Evolutionary conservation across 1,140 invertebrate species (phyloP).

Genomic region (Platorchestia sp.): DNA sequence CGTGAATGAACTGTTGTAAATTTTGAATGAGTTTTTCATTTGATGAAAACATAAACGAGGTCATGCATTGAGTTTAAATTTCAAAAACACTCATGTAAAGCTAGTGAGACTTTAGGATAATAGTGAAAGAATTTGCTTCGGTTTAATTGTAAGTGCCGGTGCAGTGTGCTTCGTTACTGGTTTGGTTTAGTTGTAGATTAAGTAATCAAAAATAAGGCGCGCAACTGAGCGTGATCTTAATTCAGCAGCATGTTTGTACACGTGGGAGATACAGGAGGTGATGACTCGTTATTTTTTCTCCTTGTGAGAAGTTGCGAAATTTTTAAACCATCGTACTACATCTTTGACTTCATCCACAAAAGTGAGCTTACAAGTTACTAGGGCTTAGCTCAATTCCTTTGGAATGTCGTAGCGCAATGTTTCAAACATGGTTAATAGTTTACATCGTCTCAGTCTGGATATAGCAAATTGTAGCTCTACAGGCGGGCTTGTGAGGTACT

Average conservation of each 20-base stretch:
- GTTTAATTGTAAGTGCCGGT: not conserved
- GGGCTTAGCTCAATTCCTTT: not conserved
- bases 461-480: not conserved
- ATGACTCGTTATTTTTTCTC: not conserved
- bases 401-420: not conserved
- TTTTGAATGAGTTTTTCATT: not conserved
- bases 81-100: not conserved
- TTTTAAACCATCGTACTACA: not conserved
- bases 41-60: not conserved
- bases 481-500: not conserved
- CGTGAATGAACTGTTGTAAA: not conserved
- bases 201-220: not conserved
- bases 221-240: not conserved
- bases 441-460: not conserved
- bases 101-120: not conserved
- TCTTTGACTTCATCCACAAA: not conserved
- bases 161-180: not conserved
- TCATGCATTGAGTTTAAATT: not conserved
- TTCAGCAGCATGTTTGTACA: not conserved
- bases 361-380: not conserved
- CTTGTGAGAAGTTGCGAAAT: not conserved
- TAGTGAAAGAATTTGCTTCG: not conserved
- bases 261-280: not conserved
- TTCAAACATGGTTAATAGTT: not conserved
- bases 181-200: not conserved